These are phyloP conservation scores for Actenoides hombroni DNA, from an alignment of 2,113 vertebrate genomes.

Conservation along the genomic window DNA sequence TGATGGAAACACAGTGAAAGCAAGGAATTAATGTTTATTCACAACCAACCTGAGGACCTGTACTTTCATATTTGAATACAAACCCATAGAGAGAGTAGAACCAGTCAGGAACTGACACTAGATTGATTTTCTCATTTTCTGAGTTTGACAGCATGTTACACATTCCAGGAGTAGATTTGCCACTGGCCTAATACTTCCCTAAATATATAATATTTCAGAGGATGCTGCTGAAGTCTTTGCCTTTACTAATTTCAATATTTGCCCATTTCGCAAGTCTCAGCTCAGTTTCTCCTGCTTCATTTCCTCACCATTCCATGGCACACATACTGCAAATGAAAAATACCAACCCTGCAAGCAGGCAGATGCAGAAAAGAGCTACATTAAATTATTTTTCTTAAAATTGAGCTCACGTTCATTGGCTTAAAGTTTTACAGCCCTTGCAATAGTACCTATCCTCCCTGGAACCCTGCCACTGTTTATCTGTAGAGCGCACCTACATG, in stretches of 20 bases:
- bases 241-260: conserved; percentile 37
- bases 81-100: neutral
- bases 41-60: neutral
- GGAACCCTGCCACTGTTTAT: neutral
- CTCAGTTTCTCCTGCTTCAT: neutral
- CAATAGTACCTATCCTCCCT: neutral
- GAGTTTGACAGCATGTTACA: conserved; percentile 3
- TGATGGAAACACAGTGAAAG: neutral
- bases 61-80: neutral
- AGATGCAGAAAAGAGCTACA: neutral
- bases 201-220: neutral
- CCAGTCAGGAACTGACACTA: neutral
- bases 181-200: neutral
- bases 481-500: too few species aligned
- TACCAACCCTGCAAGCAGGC: neutral
- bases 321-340: neutral
- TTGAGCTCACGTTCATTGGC: neutral
- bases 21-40: conserved; percentile 14
- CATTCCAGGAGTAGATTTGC: conserved; percentile 17
- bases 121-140: conserved; percentile 31
- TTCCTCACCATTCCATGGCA: neutral
- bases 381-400: neutral
- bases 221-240: neutral
- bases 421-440: neutral
- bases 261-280: neutral